Conservation (phyloP, 2,797 vertebrate species). For the Pangasius macronema region DNA sequence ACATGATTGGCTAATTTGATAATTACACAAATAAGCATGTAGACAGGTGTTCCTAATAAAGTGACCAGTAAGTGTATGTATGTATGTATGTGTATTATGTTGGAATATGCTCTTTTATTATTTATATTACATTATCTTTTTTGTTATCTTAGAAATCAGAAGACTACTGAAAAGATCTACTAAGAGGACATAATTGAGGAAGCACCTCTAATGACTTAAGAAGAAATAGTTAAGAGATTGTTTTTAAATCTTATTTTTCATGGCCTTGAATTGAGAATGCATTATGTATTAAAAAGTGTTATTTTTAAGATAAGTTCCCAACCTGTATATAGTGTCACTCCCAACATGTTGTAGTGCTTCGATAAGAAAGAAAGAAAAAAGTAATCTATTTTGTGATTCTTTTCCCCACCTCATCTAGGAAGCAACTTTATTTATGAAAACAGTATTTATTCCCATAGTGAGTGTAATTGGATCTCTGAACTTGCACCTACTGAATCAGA, state of each 20-base stretch:
- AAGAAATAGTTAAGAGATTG: slow-evolving; percentile 40
- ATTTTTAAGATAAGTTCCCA: slow-evolving; percentile 32
- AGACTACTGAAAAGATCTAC: slow-evolving; percentile 39
- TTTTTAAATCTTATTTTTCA: slow-evolving; percentile 36
- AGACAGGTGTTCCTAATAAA: neutral
- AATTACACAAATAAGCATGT: neutral
- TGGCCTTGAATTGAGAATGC: slow-evolving; percentile 44
- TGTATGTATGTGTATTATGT: neutral
- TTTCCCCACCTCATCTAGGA: slow-evolving; percentile 12
- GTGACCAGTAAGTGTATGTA: neutral
- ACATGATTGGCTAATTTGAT: neutral
- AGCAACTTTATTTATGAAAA: slow-evolving; percentile 35
- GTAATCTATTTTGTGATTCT: slow-evolving; percentile 32
- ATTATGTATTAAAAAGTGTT: slow-evolving; percentile 41
- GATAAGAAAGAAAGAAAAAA: slow-evolving; percentile 63
- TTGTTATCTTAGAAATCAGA: slow-evolving; percentile 42
- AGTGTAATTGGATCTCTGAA: slow-evolving; percentile 18
- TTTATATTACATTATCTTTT: neutral
- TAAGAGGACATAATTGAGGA: slow-evolving; percentile 31
- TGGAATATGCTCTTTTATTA: neutral
- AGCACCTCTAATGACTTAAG: slow-evolving; percentile 35
- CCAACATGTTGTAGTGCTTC: slow-evolving; percentile 40
- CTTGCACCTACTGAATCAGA: slow-evolving; percentile 39
- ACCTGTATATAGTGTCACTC: slow-evolving; percentile 46
- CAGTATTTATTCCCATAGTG: slow-evolving; percentile 37